These are phyloP conservation scores for Galbula dea DNA, from an alignment of 2,113 vertebrate species.

Conservation along the genomic window DNA sequence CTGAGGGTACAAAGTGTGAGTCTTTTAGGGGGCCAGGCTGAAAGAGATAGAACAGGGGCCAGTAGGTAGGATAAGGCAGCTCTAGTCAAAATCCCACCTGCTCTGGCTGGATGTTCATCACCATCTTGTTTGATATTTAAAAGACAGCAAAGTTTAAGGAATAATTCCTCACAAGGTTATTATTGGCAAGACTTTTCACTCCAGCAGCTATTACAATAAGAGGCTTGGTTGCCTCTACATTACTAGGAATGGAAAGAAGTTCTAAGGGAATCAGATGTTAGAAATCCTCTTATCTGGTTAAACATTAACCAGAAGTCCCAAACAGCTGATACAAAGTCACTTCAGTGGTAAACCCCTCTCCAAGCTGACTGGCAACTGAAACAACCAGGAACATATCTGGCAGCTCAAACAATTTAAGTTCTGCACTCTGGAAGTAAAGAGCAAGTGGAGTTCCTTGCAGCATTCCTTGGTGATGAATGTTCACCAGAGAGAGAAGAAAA, in stretches of 20 bases:
- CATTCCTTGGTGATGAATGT: accelerated
- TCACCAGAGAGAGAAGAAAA: neutral
- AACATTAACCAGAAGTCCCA: neutral
- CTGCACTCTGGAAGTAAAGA: neutral
- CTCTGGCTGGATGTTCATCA: accelerated
- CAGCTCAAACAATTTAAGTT: neutral
- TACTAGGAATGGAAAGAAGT: neutral
- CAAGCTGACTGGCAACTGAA: neutral
- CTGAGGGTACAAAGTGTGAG: neutral
- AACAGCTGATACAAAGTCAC: neutral
- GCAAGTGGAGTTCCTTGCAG: neutral
- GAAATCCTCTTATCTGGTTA: constrained; percentile 4
- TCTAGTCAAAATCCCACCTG: neutral
- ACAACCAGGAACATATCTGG: neutral
- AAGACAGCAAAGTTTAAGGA: neutral
- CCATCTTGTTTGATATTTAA: neutral
- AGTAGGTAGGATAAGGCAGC: neutral
- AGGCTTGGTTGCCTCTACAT: neutral
- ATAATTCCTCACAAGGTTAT: neutral
- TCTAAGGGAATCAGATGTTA: neutral
- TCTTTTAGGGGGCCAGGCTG: accelerated
- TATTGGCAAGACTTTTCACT: neutral
- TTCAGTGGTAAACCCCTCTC: neutral
- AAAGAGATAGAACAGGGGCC: neutral
- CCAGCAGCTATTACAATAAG: neutral